Percentiles rank a stretch among this genome's conserved stretches.
Evolutionary conservation across 2,888 invertebrate genomes (phyloP).

Genomic region (Chrysolina americana): DNA sequence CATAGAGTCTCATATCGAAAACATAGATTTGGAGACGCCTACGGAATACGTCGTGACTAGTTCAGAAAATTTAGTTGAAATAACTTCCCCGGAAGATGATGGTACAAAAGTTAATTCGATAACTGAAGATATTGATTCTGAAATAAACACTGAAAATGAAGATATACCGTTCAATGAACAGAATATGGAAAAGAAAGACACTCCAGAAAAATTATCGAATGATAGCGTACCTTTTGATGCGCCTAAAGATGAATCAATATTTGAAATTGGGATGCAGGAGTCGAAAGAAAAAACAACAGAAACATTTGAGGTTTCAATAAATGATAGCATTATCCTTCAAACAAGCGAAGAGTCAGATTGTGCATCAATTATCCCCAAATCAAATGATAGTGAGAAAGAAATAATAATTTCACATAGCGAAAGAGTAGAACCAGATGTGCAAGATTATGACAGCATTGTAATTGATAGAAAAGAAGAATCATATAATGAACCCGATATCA

Average conservation of each 20-base stretch:
- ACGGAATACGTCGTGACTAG: background rate
- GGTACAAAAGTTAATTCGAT: background rate
- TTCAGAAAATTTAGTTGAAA: background rate
- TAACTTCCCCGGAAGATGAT: background rate
- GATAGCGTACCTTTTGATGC: background rate
- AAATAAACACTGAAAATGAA: conserved; percentile 25
- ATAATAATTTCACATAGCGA: no score
- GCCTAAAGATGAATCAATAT: background rate
- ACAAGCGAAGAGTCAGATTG: background rate
- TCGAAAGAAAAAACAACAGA: no score
- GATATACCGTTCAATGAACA: background rate
- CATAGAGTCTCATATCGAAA: conserved; percentile 13
- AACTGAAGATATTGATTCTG: conserved; percentile 42
- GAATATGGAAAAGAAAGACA: background rate
- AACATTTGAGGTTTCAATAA: background rate
- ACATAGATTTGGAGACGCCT: background rate
- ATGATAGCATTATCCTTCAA: background rate
- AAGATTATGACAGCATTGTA: no score
- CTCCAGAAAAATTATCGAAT: background rate
- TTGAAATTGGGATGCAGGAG: background rate
- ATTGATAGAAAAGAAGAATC: no score
- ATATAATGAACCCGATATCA: no score
- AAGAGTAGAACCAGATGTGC: no score
- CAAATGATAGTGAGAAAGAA: background rate
- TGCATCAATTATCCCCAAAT: background rate